A percentile compares a stretch with the other conserved stretches of the same genome.
phyloP scores from a whole-genome alignment of 2,888 invertebrate species.

The Leptopilina myrica region DNA sequence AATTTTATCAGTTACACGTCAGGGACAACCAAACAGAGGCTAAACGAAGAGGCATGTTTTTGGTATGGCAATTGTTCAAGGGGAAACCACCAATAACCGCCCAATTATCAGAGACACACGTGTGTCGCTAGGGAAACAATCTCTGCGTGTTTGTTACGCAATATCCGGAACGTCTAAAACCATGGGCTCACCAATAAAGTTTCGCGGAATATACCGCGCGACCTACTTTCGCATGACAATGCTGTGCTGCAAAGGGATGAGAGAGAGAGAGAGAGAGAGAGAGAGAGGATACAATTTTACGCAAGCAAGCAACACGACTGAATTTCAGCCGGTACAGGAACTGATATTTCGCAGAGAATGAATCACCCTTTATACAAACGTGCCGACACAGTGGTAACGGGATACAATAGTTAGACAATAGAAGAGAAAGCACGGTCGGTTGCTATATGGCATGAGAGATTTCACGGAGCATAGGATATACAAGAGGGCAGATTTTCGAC shows the following conservation, averaged over 20 bases:
- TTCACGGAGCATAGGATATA: conserved; percentile 44
- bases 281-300: conserved; percentile 1
- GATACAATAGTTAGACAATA: conserved; percentile 73
- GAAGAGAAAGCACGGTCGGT: conserved; percentile 57
- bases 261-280: neutral
- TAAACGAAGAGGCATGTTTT: conserved; percentile 37
- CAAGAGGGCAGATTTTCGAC: conserved; percentile 25
- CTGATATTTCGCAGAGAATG: conserved; percentile 75
- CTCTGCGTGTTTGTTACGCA: conserved; percentile 21
- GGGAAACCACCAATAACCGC: conserved; percentile 39
- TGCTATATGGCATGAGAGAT: conserved; percentile 50
- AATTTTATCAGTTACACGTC: conserved; percentile 32
- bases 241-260: conserved; percentile 45
- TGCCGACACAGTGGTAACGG: conserved; percentile 70
- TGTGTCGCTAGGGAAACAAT: conserved; percentile 20
- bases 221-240: conserved; percentile 66
- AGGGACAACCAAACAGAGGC: conserved; percentile 11
- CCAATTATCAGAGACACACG: conserved; percentile 35
- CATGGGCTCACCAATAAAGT: conserved; percentile 43
- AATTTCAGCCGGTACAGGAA: conserved; percentile 71
- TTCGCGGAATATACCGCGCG: conserved; percentile 54
- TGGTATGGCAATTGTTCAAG: conserved; percentile 30
- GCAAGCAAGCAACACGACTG: conserved; percentile 53
- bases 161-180: conserved; percentile 46
- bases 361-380: conserved; percentile 72